Evolutionary conservation across 2,797 vertebrate species (phyloP).

Genomic region (Brachymystax lenok): DNA sequence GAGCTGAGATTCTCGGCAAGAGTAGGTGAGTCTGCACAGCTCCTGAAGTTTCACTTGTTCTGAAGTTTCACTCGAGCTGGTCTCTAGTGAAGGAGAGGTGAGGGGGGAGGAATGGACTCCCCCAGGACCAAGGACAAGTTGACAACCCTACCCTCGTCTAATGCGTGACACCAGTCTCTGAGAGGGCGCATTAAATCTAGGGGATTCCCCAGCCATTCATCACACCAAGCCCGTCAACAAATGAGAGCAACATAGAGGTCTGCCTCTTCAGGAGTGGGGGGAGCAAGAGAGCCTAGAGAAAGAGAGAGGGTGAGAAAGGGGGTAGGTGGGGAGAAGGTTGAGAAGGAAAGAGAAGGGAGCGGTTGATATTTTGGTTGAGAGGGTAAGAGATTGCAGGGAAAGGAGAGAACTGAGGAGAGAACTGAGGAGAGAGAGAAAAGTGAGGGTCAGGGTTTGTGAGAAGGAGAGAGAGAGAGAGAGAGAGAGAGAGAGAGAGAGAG

Average conservation of each 20-base stretch:
- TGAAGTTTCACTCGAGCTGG: conserved; percentile 6
- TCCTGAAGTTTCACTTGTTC: conserved; percentile 2
- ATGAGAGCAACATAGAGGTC: background rate
- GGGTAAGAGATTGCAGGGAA: background rate
- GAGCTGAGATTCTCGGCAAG: conserved; percentile 2
- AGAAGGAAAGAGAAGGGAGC: background rate
- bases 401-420: background rate
- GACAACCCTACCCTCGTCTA: background rate
- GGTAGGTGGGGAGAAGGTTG: background rate
- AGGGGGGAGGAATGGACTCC: background rate
- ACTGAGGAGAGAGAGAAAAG: background rate
- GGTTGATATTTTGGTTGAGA: background rate
- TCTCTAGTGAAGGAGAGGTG: conserved; percentile 15
- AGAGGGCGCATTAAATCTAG: background rate
- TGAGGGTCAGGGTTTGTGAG: background rate
- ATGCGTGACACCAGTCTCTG: background rate
- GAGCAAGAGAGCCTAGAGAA: background rate
- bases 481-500: background rate
- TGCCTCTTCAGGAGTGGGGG: background rate
- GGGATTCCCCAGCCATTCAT: background rate
- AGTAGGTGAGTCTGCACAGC: background rate
- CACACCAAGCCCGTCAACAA: background rate
- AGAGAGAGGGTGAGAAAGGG: background rate
- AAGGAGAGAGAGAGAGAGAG: background rate
- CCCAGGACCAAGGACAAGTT: conserved; percentile 1